These are phyloP conservation scores for Drosophila nigrodunni DNA, from an alignment of 1,140 invertebrate genomes.

Conservation along the genomic window DNA sequence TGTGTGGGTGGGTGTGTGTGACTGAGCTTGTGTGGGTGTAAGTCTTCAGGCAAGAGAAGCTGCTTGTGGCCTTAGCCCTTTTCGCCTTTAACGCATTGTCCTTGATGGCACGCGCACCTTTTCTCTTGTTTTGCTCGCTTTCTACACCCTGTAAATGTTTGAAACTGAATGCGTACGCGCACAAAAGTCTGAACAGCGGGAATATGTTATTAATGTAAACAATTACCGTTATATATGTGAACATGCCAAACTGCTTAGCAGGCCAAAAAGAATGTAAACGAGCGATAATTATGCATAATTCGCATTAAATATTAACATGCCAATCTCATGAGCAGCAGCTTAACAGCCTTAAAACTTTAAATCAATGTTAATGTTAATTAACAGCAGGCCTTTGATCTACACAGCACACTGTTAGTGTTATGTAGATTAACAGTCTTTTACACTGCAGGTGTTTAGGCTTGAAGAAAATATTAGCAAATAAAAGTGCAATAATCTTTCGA, in stretches of 20 bases:
- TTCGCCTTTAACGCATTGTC: conserved; percentile 47
- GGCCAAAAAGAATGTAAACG: background rate
- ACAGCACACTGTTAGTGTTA: too few relatives aligned
- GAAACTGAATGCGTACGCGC: background rate
- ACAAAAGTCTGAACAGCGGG: background rate
- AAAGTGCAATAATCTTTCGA: background rate
- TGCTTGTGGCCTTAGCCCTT: conserved; percentile 61
- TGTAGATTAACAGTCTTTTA: background rate
- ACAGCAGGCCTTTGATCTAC: too few relatives aligned
- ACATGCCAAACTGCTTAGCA: background rate
- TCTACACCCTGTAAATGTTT: conserved; percentile 9
- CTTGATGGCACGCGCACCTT: conserved; percentile 48
- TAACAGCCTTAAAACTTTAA: too few relatives aligned
- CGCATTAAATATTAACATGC: too few relatives aligned
- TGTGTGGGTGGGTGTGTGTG: conserved; percentile 26
- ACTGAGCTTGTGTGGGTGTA: conserved; percentile 27
- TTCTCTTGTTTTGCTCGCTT: conserved; percentile 14
- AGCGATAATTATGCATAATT: too few relatives aligned
- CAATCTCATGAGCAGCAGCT: too few relatives aligned
- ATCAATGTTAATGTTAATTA: too few relatives aligned
- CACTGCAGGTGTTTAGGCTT: too few relatives aligned
- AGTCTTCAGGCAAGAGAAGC: conserved; percentile 14
- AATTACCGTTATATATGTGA: background rate
- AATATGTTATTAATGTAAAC: background rate
- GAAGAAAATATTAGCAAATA: background rate